A percentile compares a stretch with the other conserved stretches of the same genome.
Conservation (phyloP, 2,888 invertebrate genomes). For the Lepidochitona cinerea region DNA sequence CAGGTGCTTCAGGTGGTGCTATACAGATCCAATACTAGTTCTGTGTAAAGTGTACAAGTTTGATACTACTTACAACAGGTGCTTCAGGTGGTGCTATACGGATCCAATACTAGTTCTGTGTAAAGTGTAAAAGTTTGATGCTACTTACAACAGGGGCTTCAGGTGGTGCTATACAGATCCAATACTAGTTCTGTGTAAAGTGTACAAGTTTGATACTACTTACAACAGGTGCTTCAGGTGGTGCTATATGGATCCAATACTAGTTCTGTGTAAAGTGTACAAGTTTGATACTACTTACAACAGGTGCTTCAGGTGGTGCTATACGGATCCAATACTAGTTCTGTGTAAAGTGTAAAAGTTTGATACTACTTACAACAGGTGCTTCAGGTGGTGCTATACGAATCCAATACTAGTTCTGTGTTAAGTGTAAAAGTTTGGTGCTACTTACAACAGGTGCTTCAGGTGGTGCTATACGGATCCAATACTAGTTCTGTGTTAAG, state of each 20-base stretch:
- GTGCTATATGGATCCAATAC: neutral
- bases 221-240: neutral
- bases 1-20: too few relatives aligned
- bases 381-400: neutral
- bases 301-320: neutral
- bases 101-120: too few relatives aligned
- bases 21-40: too few relatives aligned
- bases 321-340: neutral
- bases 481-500: too few relatives aligned
- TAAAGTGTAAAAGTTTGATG: too few relatives aligned
- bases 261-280: too few relatives aligned
- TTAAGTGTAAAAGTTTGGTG: too few relatives aligned
- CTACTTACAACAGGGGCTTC: neutral
- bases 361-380: neutral
- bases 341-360: too few relatives aligned
- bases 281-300: neutral
- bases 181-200: too few relatives aligned
- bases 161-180: neutral
- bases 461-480: slow-evolving; percentile 97
- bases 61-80: neutral
- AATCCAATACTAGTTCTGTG: neutral
- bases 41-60: too few relatives aligned
- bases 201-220: neutral
- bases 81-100: neutral
- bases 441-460: slow-evolving; percentile 86